phyloP scores from a whole-genome alignment of 1,140 invertebrate species.

The Planococcus citri region DNA sequence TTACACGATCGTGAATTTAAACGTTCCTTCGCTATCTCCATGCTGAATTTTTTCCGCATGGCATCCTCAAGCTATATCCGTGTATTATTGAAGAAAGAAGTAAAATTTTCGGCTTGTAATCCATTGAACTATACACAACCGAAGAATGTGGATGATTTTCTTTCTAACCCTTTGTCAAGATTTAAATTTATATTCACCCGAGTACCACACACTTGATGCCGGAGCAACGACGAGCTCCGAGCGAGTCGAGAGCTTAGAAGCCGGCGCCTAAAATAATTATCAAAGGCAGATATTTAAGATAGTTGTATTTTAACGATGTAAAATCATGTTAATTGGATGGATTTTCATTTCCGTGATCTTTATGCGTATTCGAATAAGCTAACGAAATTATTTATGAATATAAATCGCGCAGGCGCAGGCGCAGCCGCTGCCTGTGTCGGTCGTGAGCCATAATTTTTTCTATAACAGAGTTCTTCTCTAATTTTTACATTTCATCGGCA shows the following conservation, averaged over 20 bases:
- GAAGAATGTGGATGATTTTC: no score
- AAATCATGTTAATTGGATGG: not conserved
- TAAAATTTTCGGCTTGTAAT: no score
- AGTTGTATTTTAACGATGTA: not conserved
- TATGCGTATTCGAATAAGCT: not conserved
- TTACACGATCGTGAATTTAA: no score
- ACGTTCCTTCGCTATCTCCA: no score
- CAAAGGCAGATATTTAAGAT: not conserved
- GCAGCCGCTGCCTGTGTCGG: not conserved
- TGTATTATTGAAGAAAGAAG: no score
- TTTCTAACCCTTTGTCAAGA: no score
- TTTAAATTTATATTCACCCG: no score
- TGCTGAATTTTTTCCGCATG: no score
- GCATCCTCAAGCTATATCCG: no score
- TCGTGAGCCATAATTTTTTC: not conserved
- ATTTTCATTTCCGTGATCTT: not conserved
- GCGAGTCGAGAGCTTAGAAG: not conserved
- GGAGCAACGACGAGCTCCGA: no score
- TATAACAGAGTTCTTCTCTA: not conserved
- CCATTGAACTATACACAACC: no score
- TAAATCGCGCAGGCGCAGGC: not conserved
- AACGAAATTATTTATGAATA: slow-evolving; percentile 4
- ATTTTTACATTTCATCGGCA: not conserved
- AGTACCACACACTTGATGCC: no score
- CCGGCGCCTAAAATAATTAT: not conserved